Conservation (phyloP, 2,888 invertebrate genomes). For the Pemphredon lugubris region DNA sequence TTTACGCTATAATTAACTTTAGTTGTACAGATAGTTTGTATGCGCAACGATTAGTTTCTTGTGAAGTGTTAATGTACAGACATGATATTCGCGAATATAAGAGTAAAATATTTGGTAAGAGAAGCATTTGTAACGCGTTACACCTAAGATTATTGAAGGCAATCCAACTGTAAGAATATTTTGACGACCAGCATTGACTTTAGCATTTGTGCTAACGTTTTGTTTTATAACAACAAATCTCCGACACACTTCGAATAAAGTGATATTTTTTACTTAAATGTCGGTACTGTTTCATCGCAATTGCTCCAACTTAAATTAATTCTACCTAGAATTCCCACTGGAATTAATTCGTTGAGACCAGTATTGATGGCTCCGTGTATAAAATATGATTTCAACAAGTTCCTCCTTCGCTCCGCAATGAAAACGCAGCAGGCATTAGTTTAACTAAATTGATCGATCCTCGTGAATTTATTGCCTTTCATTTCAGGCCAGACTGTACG, state of each 20-base stretch:
- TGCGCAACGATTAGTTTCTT: slow-evolving; percentile 45
- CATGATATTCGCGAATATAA: slow-evolving; percentile 37
- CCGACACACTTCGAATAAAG: slow-evolving; percentile 63
- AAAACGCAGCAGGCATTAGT: too few relatives aligned
- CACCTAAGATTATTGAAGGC: slow-evolving; percentile 38
- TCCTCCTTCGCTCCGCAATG: too few relatives aligned
- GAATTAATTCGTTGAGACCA: too few relatives aligned
- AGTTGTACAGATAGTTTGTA: slow-evolving; percentile 62
- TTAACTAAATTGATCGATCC: too few relatives aligned
- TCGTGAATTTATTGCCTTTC: too few relatives aligned
- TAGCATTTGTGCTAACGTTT: slow-evolving; percentile 59
- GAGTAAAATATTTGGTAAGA: slow-evolving; percentile 36
- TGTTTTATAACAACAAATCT: slow-evolving; percentile 54
- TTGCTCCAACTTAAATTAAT: too few relatives aligned
- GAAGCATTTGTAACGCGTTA: slow-evolving; percentile 43
- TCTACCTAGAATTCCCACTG: too few relatives aligned
- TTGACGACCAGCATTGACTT: slow-evolving; percentile 43
- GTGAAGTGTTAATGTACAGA: slow-evolving; percentile 62
- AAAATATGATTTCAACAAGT: too few relatives aligned
- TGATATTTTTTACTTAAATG: slow-evolving; percentile 64
- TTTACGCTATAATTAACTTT: slow-evolving; percentile 48
- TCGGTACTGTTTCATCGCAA: slow-evolving; percentile 13
- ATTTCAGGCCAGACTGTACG: too few relatives aligned
- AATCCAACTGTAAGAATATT: slow-evolving; percentile 51
- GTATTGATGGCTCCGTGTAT: too few relatives aligned